Evolutionary conservation across 2,797 vertebrate species (phyloP).

Genomic region (Ceyx erithaca): DNA sequence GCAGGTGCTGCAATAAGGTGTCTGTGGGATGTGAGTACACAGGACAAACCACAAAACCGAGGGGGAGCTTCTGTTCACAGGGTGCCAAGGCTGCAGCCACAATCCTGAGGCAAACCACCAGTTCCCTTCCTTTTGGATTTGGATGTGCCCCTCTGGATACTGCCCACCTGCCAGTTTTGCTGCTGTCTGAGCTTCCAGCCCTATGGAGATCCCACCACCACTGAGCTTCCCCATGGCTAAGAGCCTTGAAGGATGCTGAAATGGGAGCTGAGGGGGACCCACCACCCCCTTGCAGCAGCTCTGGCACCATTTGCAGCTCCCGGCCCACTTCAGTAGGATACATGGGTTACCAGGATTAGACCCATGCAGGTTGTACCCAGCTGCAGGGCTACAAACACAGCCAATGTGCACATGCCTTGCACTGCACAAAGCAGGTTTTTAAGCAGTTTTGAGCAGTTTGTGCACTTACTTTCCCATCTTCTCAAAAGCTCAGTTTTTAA

Average conservation of each 20-base stretch:
- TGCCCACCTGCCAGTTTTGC: not conserved
- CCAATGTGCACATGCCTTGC: not conserved
- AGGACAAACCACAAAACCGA: not conserved
- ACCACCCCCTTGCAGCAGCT: fast-evolving
- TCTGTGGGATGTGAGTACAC: fast-evolving
- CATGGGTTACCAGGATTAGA: not conserved
- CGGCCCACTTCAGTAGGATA: not conserved
- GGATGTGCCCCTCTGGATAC: not conserved
- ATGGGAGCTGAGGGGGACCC: fast-evolving
- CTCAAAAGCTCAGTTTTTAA: not conserved
- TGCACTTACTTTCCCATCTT: not conserved
- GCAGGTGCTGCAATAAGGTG: not conserved
- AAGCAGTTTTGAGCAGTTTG: not conserved
- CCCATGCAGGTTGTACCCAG: not conserved
- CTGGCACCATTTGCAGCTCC: not conserved
- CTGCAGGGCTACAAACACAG: not conserved
- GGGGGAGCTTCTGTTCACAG: not conserved
- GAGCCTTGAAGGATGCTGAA: not conserved
- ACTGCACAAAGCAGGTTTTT: not conserved
- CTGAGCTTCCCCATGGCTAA: not conserved
- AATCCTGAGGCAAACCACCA: not conserved
- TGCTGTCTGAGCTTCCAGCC: not conserved
- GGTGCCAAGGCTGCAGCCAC: not conserved
- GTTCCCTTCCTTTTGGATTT: fast-evolving
- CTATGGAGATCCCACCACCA: fast-evolving